Percentiles rank a stretch among this genome's conserved stretches.
Conservation (phyloP, 2,888 invertebrate species). For the Diloba caeruleocephala region DNA sequence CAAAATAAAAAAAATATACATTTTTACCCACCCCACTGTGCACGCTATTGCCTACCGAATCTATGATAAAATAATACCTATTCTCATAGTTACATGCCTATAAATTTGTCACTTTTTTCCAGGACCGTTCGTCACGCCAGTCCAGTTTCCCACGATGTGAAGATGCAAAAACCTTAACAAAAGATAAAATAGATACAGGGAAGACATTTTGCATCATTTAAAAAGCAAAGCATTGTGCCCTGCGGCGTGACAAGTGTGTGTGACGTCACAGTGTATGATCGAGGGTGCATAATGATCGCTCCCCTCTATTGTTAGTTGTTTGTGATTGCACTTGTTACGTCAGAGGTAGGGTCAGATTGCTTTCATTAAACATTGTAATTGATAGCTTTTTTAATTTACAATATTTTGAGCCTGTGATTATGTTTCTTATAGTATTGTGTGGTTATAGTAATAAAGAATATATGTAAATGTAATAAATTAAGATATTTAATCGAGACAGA, state of each 20-base stretch:
- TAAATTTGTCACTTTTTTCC: conserved; percentile 61
- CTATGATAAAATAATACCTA: conserved; percentile 23
- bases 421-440: too few relatives aligned
- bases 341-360: conserved; percentile 32
- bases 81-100: conserved; percentile 43
- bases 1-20: conserved; percentile 1
- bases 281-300: conserved; percentile 60
- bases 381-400: too few relatives aligned
- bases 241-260: conserved; percentile 81
- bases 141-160: conserved; percentile 71
- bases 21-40: conserved; percentile 8
- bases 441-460: too few relatives aligned
- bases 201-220: conserved; percentile 75
- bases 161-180: conserved; percentile 75
- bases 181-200: conserved; percentile 61
- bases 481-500: too few relatives aligned
- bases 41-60: conserved; percentile 12
- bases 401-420: too few relatives aligned
- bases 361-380: too few relatives aligned
- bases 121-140: conserved; percentile 54
- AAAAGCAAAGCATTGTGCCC: conserved; percentile 70
- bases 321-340: conserved; percentile 74
- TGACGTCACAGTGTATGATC: conserved; percentile 54
- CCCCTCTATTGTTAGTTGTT: conserved; percentile 67
- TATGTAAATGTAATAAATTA: too few relatives aligned